Base-by-base conservation (phyloP, 2,888 invertebrate species). In the Eulithis testata region DNA sequence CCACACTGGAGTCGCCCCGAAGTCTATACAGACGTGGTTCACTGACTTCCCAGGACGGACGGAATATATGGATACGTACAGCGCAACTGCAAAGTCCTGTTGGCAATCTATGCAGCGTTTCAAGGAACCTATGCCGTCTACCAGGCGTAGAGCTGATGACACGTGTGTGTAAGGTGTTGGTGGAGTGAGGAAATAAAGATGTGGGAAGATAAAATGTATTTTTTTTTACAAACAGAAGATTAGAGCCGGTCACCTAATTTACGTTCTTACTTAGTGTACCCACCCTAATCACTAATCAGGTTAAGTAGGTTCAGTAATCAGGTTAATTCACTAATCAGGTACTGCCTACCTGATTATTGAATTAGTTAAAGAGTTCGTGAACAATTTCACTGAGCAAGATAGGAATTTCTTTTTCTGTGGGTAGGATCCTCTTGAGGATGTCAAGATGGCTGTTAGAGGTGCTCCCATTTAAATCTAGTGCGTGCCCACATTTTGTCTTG, bases 1-100 rank as follows among this genome's bases (percentile, higher is more conserved):
- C 0, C 88, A 91, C 55, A 90, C 86, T 0, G 92, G 89, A 0
- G 86, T 91, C 0, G 66, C 89, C 11, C 95, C 95, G 0, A 84
- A 89, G 54, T 83, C 93, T 0, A 79, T 94, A 11, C 88, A 92
- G 59, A 87, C 90, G 21, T 95, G 94, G 93, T 94, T 93, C 71
- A 83, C 89, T 0, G 93, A 90, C n/a, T 93, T 85, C 74, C 95
- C 94, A 0, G 95, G 95, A 0, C 86, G 94, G 45, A 93, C 94
- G 0, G 96, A 96, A 75, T 96, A 95, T 71, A 89, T 88, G 88
- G 95, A 95, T 69, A 94, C 93, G 0, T 93, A 94, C 63, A 94
- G 94, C 71, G 94, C 94, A 44, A 81, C 94, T n/a, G 95, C 94
- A 0, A 84, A 94, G 60, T 93, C 94, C 1, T 94, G 94, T 66